These are phyloP conservation scores for Macquaria australasica DNA, from an alignment of 2,113 vertebrate genomes.

Conservation along the genomic window DNA sequence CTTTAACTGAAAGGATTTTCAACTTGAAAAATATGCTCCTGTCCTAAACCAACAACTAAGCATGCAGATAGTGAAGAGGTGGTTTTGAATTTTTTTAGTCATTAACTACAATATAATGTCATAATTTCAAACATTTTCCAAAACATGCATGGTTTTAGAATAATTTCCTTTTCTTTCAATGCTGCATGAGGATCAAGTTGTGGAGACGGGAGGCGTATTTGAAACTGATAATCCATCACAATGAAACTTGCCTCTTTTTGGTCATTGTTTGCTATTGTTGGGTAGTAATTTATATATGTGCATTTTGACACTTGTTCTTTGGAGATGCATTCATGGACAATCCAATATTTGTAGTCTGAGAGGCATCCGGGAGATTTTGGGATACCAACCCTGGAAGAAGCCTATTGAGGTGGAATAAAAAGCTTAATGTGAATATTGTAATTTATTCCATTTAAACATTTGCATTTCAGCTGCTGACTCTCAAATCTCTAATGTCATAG, in stretches of 20 bases:
- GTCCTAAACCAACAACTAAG: neutral
- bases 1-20: neutral
- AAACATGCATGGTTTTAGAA: neutral
- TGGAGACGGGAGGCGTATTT: neutral
- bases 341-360: neutral
- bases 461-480: neutral
- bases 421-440: neutral
- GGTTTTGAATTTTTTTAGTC: neutral
- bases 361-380: neutral
- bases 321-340: neutral
- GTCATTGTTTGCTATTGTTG: neutral
- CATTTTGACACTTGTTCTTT: neutral
- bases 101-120: neutral
- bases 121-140: neutral
- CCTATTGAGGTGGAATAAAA: neutral
- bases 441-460: neutral
- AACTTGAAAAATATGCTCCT: conserved; percentile 17
- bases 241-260: neutral
- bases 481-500: neutral
- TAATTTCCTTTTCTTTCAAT: neutral
- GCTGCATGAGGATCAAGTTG: neutral
- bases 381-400: neutral
- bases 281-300: neutral
- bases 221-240: neutral
- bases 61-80: neutral